These are phyloP conservation scores for Pelagia noctiluca DNA, from an alignment of 30 jellyfish, hydroid and myxozoan genomes.

Conservation along the genomic window DNA sequence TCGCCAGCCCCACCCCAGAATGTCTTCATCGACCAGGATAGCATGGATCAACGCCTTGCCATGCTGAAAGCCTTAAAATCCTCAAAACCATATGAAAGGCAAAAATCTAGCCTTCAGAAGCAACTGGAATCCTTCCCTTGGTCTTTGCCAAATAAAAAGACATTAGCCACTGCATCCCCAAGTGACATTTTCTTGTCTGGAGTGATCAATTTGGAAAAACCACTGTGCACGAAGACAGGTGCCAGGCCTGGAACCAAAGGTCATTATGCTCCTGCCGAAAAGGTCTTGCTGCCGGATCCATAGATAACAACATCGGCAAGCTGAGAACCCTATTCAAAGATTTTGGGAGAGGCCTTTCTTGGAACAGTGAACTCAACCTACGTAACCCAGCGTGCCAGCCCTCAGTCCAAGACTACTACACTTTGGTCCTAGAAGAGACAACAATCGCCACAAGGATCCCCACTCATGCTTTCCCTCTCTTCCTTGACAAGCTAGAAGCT, in stretches of 20 bases:
- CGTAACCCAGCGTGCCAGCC: neutral
- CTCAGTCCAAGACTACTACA: neutral
- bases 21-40: neutral
- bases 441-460: neutral
- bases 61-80: neutral
- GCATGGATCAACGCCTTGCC: neutral
- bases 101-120: neutral
- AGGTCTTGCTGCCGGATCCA: neutral
- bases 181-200: constrained; percentile 21
- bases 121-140: constrained; percentile 3
- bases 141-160: neutral
- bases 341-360: neutral
- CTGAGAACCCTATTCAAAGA: neutral
- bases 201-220: constrained; percentile 21
- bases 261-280: neutral
- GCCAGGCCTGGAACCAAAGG: neutral
- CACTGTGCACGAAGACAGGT: neutral
- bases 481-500: neutral
- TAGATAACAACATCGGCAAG: neutral
- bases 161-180: constrained; percentile 7
- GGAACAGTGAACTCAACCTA: neutral
- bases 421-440: neutral
- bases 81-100: neutral
- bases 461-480: neutral
- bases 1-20: neutral